These are phyloP conservation scores for Petrocephalus sullivani DNA, from an alignment of 2,797 vertebrate species.

Conservation along the genomic window DNA sequence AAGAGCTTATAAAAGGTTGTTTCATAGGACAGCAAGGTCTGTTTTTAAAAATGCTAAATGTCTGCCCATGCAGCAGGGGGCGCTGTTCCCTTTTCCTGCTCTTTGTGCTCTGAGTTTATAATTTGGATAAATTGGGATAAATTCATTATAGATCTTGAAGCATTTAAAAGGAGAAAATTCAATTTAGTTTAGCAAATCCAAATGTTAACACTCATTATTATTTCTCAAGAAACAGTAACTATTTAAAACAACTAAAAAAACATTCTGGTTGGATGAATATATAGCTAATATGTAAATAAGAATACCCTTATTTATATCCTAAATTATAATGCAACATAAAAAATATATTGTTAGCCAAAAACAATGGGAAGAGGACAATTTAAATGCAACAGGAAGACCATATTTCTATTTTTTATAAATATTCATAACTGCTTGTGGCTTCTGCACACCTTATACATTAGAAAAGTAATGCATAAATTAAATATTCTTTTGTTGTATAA, in stretches of 20 bases:
- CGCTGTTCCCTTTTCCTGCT: not conserved
- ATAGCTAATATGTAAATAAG: not conserved
- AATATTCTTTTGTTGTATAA: not conserved
- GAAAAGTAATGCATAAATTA: not conserved
- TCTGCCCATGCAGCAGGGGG: not conserved
- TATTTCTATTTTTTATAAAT: not conserved
- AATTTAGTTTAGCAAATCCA: not conserved
- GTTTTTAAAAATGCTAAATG: not conserved
- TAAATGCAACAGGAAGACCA: not conserved
- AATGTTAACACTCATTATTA: not conserved
- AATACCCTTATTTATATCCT: not conserved
- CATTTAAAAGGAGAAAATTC: not conserved
- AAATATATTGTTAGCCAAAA: not conserved
- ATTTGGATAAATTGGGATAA: not conserved
- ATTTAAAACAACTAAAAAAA: not conserved
- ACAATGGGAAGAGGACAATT: not conserved
- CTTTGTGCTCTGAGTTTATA: not conserved
- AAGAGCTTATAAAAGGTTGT: conserved; percentile 1
- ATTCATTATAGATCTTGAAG: not conserved
- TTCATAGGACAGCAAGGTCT: not conserved
- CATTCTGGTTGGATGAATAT: not conserved
- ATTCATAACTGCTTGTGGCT: not conserved
- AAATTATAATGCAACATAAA: not conserved
- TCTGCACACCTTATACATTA: not conserved
- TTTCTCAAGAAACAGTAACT: not conserved